Base-by-base conservation (phyloP, 2,797 vertebrate genomes). In the Moxostoma hubbsi region DNA sequence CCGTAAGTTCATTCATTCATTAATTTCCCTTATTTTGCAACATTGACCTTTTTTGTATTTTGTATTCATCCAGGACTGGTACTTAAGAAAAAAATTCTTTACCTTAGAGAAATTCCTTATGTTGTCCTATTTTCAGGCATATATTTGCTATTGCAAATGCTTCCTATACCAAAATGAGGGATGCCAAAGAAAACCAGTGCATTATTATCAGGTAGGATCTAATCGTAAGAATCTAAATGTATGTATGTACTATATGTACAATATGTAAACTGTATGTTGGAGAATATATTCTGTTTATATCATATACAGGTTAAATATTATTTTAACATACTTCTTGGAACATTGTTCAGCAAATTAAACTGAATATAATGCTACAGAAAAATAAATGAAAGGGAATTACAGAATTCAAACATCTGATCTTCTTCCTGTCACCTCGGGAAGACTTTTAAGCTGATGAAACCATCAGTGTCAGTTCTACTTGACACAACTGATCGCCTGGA, bases 121-220 rank as follows among this genome's bases (percentile, higher is more conserved):
- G 36, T 36, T 36, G 36, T 36, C 36, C 36, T 81, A 50, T 51
- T 58, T 69, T 8, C 89, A 99, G 98, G 84, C 98, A 99, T 89
- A 95, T 99, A 90, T 99, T 98, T 92, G 97, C 97, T 73, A 96
- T 99, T 73, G 95, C 95, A 65, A 99, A 97, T 7, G 93, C 95
- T 71, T 96, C 97, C 90, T 96, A 96, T 90, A 94, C 94, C 87
- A 98, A 96, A 94, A 95, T 98, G 95, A 95, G 97, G 86, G 98
- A 99, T 97, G 97, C 96, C 97, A 98, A 98, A 96, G 95, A 97
- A 91, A 98, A 97, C 90, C 98, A 99, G 91, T 98, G 98, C 90
- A 96, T 99, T 90, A 90, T 99, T 89, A 97, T 99, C 91, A 99
- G 97, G 98, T 99, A 90, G 88, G 92, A 68, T 1, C 46, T 8